Conservation (phyloP, 2,113 vertebrate genomes). For the Brachypteracias leptosomus region DNA sequence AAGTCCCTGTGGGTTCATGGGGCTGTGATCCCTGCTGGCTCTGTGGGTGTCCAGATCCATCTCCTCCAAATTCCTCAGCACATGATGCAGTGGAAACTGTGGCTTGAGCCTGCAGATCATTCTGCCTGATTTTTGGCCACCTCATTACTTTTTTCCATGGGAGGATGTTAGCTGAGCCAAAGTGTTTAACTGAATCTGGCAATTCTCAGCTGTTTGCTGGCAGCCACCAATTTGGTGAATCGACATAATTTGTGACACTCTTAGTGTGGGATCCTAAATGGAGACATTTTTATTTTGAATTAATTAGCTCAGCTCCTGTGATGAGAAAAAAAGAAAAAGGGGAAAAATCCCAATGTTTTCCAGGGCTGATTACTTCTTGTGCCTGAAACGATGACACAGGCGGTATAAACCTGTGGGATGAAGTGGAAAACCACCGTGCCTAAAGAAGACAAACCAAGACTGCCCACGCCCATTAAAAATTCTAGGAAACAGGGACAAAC, state of each 20-base stretch:
- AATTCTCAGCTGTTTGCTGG: constrained; percentile 37
- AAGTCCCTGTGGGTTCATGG: background rate
- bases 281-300: constrained; percentile 28
- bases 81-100: constrained; percentile 67
- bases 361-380: background rate
- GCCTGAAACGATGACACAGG: background rate
- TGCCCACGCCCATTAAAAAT: background rate
- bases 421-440: constrained; percentile 31
- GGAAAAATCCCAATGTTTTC: background rate
- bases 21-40: background rate
- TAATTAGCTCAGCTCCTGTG: background rate
- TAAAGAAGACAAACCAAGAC: constrained; percentile 6
- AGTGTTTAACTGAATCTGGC: constrained; percentile 55
- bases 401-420: background rate
- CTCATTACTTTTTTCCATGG: constrained; percentile 58
- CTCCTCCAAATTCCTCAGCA: constrained; percentile 37
- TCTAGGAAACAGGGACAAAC: constrained; percentile 6
- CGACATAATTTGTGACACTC: constrained; percentile 47
- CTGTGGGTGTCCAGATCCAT: constrained; percentile 43
- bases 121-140: constrained; percentile 55
- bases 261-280: constrained; percentile 25
- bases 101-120: constrained; percentile 24
- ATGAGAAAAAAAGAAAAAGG: background rate
- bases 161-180: constrained; percentile 57
- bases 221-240: constrained; percentile 50